Base-by-base conservation (phyloP, 2,113 vertebrate species). In the Hippocampus mohnikei region DNA sequence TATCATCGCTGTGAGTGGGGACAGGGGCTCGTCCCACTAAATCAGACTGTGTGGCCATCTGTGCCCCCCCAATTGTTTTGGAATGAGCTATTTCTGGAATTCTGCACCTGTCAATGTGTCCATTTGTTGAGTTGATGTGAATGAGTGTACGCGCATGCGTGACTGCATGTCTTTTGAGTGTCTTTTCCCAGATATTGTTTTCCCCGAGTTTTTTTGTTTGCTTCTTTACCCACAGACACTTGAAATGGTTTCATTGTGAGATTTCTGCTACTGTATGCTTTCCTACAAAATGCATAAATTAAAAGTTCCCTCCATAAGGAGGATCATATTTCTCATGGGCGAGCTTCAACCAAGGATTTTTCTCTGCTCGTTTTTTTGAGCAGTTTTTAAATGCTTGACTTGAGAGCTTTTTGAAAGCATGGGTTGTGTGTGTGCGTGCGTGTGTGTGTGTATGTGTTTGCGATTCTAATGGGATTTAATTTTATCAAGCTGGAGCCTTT, bases 341-440 rank as follows among this genome's bases (percentile, higher is more conserved):
- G 20, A 84, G 87, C 86, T 89, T 86, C 83, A 88, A 85, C 86
- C 78, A 80, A 85, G 77, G 81, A 82, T 88, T 86, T 83, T 87
- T 84, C 81, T 84, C 87, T 91, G 88, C 88, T 90, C 83, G 71
- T 41, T 89, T 88, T 89, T 88, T 88, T 87, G 88, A 87, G 81
- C 90, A 90, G 86, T 85, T 90, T 90, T 84, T 85, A 88, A 89
- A 90, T 81, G 87, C 87, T 90, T 90, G 88, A 90, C 80, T 85
- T 83, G 83, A 85, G 84, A 82, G 82, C 83, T 81, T 81, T 81
- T 83, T 88, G 80, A 88, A 89, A 88, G 88, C 88, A 87, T 88
- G 85, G 81, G 67, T 82, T 68, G 73, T 66, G 84, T 74, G 72
- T 66, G 70, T 81, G 69, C 72, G 66, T n/a, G n/a, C 46, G 75